phyloP scores from a whole-genome alignment of 35 echinoderm and acorn worm species.

The Eucidaris tribuloides region DNA sequence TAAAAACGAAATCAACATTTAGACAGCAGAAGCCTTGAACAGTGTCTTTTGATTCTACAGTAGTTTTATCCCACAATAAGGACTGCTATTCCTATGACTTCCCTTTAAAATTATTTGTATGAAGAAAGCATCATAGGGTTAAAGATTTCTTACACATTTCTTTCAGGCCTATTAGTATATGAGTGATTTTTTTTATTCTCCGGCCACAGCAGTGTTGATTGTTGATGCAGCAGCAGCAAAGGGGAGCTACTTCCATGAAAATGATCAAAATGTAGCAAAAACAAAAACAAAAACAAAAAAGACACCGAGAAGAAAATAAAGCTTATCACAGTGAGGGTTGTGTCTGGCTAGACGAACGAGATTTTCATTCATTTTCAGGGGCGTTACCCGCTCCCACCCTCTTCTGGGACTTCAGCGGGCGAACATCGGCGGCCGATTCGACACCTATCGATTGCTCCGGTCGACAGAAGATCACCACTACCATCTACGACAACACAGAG shows the following conservation, averaged over 20 bases:
- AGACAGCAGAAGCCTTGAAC: too few relatives aligned
- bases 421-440: background rate
- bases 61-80: too few relatives aligned
- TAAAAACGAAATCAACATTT: too few relatives aligned
- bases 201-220: background rate
- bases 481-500: background rate
- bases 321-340: background rate
- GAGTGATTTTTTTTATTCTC: background rate
- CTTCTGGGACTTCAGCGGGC: background rate
- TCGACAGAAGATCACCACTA: background rate
- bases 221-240: too few relatives aligned
- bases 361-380: background rate
- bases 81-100: too few relatives aligned
- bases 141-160: too few relatives aligned
- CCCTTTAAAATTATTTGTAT: too few relatives aligned
- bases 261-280: background rate
- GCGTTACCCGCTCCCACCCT: background rate
- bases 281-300: background rate
- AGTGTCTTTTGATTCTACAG: too few relatives aligned
- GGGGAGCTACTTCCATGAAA: background rate
- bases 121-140: too few relatives aligned
- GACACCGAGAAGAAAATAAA: background rate
- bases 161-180: too few relatives aligned
- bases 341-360: background rate
- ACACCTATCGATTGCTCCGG: background rate